phyloP scores from a whole-genome alignment of 2,888 invertebrate species.

The Diabrotica balteata region DNA sequence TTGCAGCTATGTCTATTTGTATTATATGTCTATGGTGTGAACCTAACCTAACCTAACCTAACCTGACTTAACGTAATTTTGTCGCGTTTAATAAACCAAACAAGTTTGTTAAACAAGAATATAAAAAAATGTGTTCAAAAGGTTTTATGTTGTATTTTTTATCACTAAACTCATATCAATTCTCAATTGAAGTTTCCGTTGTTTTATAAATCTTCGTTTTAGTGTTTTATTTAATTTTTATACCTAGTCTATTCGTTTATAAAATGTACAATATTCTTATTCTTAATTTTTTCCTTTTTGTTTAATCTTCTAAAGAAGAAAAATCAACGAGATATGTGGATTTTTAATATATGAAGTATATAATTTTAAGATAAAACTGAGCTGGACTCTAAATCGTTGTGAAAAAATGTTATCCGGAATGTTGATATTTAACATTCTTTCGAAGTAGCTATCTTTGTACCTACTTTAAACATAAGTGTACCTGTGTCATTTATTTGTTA shows the following conservation, averaged over 20 bases:
- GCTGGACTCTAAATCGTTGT: neutral
- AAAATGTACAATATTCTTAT: too few relatives aligned
- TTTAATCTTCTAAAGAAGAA: neutral
- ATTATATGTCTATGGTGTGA: too few relatives aligned
- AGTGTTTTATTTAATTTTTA: too few relatives aligned
- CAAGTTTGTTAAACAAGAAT: neutral
- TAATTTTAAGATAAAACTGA: too few relatives aligned
- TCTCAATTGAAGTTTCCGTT: too few relatives aligned
- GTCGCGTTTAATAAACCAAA: neutral
- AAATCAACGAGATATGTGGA: neutral
- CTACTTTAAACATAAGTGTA: slow-evolving; percentile 17
- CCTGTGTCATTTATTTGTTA: slow-evolving; percentile 24
- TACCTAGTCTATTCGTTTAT: too few relatives aligned
- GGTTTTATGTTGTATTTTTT: neutral
- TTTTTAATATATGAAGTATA: too few relatives aligned
- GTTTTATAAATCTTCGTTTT: too few relatives aligned
- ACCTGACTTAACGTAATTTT: too few relatives aligned
- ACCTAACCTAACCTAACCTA: too few relatives aligned
- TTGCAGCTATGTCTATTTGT: too few relatives aligned
- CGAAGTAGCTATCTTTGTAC: slow-evolving; percentile 7
- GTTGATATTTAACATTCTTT: neutral
- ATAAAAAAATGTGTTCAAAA: neutral
- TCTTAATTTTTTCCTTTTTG: too few relatives aligned
- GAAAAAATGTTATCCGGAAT: neutral
- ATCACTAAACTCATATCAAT: neutral